Evolutionary conservation across 2,113 vertebrate genomes (phyloP).

Genomic region (Cyrtonyx montezumae): DNA sequence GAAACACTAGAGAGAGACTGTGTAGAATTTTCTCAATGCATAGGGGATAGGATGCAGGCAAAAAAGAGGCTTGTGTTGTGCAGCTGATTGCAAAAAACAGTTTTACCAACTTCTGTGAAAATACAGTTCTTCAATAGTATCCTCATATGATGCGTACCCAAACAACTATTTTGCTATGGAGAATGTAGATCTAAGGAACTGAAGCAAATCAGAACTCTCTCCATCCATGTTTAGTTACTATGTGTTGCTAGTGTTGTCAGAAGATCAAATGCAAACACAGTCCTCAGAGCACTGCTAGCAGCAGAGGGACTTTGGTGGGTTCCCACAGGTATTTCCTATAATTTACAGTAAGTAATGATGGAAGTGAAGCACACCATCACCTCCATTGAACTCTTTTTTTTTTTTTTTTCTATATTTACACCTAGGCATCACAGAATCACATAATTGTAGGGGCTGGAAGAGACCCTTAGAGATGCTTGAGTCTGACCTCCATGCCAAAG

Average conservation of each 20-base stretch:
- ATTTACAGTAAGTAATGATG: neutral
- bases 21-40: fast-evolving
- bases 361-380: neutral
- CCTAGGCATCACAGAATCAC: neutral
- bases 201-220: fast-evolving
- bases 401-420: neutral
- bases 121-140: neutral
- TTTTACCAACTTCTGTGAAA: neutral
- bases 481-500: too few species aligned
- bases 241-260: neutral
- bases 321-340: neutral
- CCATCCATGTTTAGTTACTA: neutral
- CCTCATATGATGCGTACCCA: neutral
- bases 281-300: neutral
- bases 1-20: neutral
- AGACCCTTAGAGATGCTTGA: too few species aligned
- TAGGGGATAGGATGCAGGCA: neutral
- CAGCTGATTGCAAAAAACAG: neutral
- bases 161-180: neutral
- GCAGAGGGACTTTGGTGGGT: neutral
- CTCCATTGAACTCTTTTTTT: neutral
- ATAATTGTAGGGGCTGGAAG: too few species aligned
- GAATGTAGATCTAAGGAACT: neutral
- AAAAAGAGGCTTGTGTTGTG: fast-evolving
- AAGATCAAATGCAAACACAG: neutral